These are phyloP conservation scores for Calliphora vomitoria DNA, from an alignment of 2,888 invertebrate species.

Conservation along the genomic window DNA sequence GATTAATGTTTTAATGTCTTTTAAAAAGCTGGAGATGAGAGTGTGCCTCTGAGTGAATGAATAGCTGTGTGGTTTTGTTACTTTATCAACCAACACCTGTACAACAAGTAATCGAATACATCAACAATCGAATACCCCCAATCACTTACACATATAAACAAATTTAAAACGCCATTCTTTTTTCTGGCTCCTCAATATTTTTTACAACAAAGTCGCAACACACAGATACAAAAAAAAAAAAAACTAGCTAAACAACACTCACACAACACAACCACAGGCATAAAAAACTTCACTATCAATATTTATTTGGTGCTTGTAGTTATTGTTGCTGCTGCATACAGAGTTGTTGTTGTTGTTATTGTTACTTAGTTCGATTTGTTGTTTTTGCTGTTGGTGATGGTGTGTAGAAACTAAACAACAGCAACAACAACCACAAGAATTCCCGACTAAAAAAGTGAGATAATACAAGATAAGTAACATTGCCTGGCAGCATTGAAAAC, in stretches of 20 bases:
- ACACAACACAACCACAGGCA: constrained; percentile 4
- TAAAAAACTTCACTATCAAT: constrained; percentile 63
- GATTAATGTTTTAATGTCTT: constrained; percentile 28
- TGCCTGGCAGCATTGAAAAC: constrained; percentile 70
- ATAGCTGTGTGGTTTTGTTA: neutral
- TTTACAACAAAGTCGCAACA: constrained; percentile 38
- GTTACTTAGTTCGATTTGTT: constrained; percentile 14
- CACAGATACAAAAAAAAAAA: constrained; percentile 57
- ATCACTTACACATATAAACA: neutral
- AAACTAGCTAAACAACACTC: constrained; percentile 69
- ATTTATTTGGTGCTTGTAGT: constrained; percentile 63
- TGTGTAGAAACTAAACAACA: constrained; percentile 62
- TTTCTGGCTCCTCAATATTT: constrained; percentile 50
- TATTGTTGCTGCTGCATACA: constrained; percentile 53
- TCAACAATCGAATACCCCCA: constrained; percentile 30
- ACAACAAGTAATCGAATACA: constrained; percentile 38
- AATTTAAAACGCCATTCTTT: constrained; percentile 69
- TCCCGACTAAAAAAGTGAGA: constrained; percentile 75
- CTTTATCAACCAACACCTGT: constrained; percentile 47
- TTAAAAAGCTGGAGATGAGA: neutral
- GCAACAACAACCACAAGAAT: constrained; percentile 66
- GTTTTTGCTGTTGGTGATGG: constrained; percentile 60
- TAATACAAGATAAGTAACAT: constrained; percentile 77
- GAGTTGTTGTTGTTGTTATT: constrained; percentile 46
- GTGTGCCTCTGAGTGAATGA: neutral